These are phyloP conservation scores for Invenusta paracnida DNA, from an alignment of 2,888 invertebrate genomes.

Conservation along the genomic window DNA sequence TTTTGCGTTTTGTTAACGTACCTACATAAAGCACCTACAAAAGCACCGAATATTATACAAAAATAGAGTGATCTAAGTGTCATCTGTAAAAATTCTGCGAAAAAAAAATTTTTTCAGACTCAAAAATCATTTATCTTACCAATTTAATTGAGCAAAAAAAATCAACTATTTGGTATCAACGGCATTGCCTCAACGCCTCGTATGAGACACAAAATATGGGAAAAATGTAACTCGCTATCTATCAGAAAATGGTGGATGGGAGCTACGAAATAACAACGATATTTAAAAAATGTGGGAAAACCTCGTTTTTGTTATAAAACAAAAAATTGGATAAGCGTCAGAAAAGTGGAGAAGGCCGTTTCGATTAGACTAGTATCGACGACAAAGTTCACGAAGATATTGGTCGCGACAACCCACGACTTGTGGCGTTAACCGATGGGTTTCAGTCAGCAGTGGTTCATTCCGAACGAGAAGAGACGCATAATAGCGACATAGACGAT, in stretches of 20 bases:
- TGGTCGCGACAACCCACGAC: not conserved
- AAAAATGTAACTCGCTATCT: not conserved
- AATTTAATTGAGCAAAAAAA: no score
- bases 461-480: not conserved
- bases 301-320: not conserved
- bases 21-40: no score
- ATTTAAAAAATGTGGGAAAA: not conserved
- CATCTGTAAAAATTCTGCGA: not conserved
- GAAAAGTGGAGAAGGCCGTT: not conserved
- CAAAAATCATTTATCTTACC: no score
- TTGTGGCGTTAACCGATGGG: not conserved
- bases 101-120: not conserved
- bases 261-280: not conserved
- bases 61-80: no score
- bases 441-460: not conserved
- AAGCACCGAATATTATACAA: no score
- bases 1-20: no score
- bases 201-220: not conserved
- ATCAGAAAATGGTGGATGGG: slow-evolving; percentile 3
- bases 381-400: not conserved
- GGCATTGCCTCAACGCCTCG: not conserved
- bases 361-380: not conserved
- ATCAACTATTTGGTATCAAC: not conserved
- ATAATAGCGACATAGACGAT: not conserved
- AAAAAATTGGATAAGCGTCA: not conserved